Conservation (phyloP, 2,797 vertebrate species). For the Oreochromis mossambicus region DNA sequence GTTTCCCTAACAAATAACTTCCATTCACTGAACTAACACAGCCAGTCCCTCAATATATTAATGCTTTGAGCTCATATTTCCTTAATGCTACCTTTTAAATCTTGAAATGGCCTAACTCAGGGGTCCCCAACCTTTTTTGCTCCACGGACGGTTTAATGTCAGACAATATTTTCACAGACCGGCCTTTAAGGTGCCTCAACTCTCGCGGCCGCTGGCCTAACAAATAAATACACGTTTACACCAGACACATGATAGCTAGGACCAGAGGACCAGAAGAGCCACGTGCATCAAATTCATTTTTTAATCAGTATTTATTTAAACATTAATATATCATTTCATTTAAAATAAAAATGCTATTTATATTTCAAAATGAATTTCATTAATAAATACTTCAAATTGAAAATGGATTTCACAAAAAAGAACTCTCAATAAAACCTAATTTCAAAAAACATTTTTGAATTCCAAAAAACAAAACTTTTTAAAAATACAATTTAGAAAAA, state of each 20-base stretch:
- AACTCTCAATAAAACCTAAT: neutral
- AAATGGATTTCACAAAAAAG: neutral
- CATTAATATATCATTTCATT: neutral
- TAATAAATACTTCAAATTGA: neutral
- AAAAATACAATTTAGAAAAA: neutral
- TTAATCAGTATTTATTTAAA: neutral
- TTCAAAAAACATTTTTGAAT: neutral
- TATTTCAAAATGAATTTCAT: neutral
- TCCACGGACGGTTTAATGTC: neutral
- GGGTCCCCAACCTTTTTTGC: neutral
- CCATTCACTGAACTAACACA: neutral
- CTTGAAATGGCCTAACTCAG: neutral
- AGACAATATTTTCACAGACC: neutral
- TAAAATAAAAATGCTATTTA: neutral
- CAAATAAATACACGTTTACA: neutral
- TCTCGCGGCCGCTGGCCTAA: neutral
- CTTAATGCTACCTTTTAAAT: neutral
- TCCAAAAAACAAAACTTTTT: neutral
- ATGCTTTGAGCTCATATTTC: neutral
- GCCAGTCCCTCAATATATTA: neutral
- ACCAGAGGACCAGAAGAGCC: neutral
- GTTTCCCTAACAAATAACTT: neutral
- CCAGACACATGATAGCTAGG: neutral
- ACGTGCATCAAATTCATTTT: neutral
- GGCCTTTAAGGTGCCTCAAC: neutral